phyloP scores from a whole-genome alignment of 2,797 vertebrate genomes.

The Eutrigla gurnardus region DNA sequence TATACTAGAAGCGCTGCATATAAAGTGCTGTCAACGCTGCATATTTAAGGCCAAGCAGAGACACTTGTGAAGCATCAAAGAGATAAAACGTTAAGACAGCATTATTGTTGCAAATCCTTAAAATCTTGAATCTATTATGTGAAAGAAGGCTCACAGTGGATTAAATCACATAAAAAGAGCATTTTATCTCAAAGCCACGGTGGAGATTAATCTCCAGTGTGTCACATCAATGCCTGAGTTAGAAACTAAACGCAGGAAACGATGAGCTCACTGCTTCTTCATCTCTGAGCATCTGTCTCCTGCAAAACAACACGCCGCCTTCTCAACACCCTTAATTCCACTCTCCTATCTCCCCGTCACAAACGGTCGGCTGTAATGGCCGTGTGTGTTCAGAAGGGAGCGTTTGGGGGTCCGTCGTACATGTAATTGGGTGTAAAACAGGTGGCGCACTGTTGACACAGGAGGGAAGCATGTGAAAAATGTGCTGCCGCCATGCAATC shows the following conservation, averaged over 20 bases:
- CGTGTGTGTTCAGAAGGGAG: conserved; percentile 7
- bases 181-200: background rate
- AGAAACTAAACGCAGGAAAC: conserved; percentile 6
- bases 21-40: background rate
- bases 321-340: conserved; percentile 12
- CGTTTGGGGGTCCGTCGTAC: conserved; percentile 53
- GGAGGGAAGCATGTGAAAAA: conserved; percentile 83
- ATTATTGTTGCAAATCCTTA: background rate
- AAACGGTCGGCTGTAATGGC: conserved; percentile 19
- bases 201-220: background rate
- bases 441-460: conserved; percentile 83
- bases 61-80: background rate
- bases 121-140: background rate
- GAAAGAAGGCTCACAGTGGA: background rate
- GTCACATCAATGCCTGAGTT: background rate
- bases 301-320: conserved; percentile 6
- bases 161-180: conserved; percentile 8
- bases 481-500: conserved; percentile 79
- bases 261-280: background rate
- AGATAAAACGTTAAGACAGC: background rate
- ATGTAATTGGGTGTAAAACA: conserved; percentile 82
- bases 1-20: background rate
- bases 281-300: conserved; percentile 14
- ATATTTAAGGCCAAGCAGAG: background rate
- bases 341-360: conserved; percentile 8